These are phyloP conservation scores for Pluvialis apricaria DNA, from an alignment of 2,113 vertebrate genomes.

Conservation along the genomic window DNA sequence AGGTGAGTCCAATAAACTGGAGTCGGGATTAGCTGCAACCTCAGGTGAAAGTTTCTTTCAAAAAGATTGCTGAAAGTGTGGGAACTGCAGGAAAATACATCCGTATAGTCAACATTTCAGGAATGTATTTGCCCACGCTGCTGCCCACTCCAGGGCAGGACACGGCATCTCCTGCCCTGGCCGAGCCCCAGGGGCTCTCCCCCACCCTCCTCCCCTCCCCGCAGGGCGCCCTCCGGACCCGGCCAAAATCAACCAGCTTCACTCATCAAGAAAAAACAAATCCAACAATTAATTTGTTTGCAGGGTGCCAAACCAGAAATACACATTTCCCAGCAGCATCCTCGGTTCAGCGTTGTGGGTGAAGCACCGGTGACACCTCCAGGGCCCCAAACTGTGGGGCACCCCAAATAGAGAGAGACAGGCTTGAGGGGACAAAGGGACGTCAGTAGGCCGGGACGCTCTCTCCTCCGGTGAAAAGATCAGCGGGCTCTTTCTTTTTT, in stretches of 20 bases:
- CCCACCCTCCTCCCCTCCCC: neutral
- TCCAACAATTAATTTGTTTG: neutral
- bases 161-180: too few relatives aligned
- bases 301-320: neutral
- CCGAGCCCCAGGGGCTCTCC: neutral
- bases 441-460: neutral
- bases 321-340: accelerated
- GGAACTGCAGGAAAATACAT: neutral
- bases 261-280: neutral
- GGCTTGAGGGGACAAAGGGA: neutral
- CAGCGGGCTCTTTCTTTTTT: neutral
- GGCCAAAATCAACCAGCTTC: neutral
- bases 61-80: neutral
- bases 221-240: neutral
- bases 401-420: neutral
- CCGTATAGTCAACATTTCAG: neutral
- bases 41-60: neutral
- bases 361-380: neutral
- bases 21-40: neutral
- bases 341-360: neutral
- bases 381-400: neutral
- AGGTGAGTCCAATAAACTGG: neutral
- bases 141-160: neutral
- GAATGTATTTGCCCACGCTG: accelerated
- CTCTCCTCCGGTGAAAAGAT: neutral